A percentile compares a stretch with the other conserved stretches of the same genome.
Conservation (phyloP, 1,140 invertebrate genomes). For the Globodera rostochiensis region DNA sequence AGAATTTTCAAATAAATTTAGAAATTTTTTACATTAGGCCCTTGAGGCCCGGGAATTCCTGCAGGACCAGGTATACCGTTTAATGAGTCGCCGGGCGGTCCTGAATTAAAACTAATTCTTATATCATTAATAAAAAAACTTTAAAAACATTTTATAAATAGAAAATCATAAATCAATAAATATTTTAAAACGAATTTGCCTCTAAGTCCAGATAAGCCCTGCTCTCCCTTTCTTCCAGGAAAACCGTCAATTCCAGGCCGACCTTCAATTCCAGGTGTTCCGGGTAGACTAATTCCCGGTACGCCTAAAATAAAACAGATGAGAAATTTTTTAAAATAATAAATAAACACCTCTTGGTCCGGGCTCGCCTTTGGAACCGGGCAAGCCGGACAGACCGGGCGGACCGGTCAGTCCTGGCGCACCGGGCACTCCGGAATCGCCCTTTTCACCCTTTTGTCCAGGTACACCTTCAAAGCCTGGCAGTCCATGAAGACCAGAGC, state of each 20-base stretch:
- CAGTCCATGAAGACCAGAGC: constrained; percentile 52
- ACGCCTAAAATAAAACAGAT: constrained; percentile 40
- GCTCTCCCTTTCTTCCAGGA: constrained; percentile 63
- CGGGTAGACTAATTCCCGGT: constrained; percentile 63
- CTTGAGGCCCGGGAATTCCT: constrained; percentile 52
- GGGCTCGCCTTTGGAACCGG: constrained; percentile 61
- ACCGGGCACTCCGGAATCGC: constrained; percentile 54
- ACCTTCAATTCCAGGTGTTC: constrained; percentile 64
- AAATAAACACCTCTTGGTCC: constrained; percentile 28
- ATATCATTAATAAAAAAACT: neutral
- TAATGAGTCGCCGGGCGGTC: constrained; percentile 64
- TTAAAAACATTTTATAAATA: too few species aligned
- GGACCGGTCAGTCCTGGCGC: constrained; percentile 55
- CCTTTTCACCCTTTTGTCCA: constrained; percentile 58
- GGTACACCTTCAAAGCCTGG: constrained; percentile 62
- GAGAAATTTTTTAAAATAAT: too few species aligned
- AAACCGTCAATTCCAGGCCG: constrained; percentile 62
- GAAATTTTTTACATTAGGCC: constrained; percentile 53
- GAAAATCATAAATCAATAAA: neutral
- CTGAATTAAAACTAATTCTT: constrained; percentile 38
- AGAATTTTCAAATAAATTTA: too few species aligned
- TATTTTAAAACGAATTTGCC: constrained; percentile 36
- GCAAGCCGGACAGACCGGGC: constrained; percentile 49
- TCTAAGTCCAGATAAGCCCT: constrained; percentile 57
- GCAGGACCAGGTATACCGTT: constrained; percentile 63